These are phyloP conservation scores for Dromococcyx pavoninus DNA, from an alignment of 2,797 vertebrate species.

Conservation along the genomic window DNA sequence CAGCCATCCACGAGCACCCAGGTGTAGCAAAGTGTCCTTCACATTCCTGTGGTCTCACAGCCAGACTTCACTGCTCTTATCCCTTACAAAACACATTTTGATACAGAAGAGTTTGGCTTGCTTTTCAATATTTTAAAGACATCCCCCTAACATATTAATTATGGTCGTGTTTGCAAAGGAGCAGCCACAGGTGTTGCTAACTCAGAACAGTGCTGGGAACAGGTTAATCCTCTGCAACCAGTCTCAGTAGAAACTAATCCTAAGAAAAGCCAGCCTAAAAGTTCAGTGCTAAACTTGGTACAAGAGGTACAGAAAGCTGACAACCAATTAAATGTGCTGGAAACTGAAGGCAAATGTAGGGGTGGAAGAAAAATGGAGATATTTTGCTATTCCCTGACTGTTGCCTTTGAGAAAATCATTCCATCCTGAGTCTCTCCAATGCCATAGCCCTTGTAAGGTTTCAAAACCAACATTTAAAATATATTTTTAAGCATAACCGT, in stretches of 20 bases:
- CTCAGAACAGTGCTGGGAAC: neutral
- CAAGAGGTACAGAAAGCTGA: neutral
- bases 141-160: neutral
- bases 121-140: neutral
- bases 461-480: constrained; percentile 59
- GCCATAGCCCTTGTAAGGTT: constrained; percentile 47
- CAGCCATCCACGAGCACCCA: neutral
- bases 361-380: constrained; percentile 34
- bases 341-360: constrained; percentile 38
- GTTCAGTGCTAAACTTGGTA: neutral
- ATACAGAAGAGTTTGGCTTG: neutral
- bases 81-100: neutral
- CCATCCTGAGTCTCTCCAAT: constrained; percentile 37
- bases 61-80: neutral
- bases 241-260: constrained; percentile 16
- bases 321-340: neutral
- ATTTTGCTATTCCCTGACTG: constrained; percentile 31
- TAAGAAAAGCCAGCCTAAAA: constrained; percentile 9
- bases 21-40: neutral
- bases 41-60: neutral
- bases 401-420: constrained; percentile 47
- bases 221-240: neutral
- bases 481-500: constrained; percentile 54
- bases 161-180: neutral
- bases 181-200: neutral